phyloP scores from a whole-genome alignment of 2,113 vertebrate genomes.

The Anoura caudifer region DNA sequence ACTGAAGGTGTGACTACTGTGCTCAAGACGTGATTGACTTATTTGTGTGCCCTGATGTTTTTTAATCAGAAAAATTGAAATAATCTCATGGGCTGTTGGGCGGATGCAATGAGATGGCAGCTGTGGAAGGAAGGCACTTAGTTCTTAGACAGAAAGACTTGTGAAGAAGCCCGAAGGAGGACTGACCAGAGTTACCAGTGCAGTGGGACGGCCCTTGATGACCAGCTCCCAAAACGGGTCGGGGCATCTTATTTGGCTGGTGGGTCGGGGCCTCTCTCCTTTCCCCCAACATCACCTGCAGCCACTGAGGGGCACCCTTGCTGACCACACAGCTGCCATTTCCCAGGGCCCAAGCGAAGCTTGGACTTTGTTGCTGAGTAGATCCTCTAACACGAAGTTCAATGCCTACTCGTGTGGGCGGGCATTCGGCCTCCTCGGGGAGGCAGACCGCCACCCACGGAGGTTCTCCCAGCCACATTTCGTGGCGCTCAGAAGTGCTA shows the following conservation, averaged over 20 bases:
- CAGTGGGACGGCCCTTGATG: neutral
- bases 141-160: slow-evolving; percentile 27
- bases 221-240: neutral
- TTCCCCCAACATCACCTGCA: neutral
- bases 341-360: neutral
- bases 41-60: slow-evolving; percentile 49
- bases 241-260: neutral
- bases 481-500: neutral
- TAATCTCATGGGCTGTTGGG: slow-evolving; percentile 9
- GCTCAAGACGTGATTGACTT: slow-evolving; percentile 51
- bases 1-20: slow-evolving; percentile 26
- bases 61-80: slow-evolving; percentile 22
- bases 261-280: neutral
- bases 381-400: neutral
- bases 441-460: neutral
- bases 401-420: neutral
- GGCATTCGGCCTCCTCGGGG: neutral
- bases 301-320: neutral
- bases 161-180: neutral
- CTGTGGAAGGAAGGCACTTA: slow-evolving; percentile 50
- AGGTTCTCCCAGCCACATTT: neutral
- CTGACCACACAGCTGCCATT: neutral
- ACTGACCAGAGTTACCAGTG: neutral
- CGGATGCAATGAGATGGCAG: neutral
- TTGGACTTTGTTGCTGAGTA: neutral